These are phyloP conservation scores for Glareola pratincola DNA, from an alignment of 2,113 vertebrate genomes.

Conservation along the genomic window DNA sequence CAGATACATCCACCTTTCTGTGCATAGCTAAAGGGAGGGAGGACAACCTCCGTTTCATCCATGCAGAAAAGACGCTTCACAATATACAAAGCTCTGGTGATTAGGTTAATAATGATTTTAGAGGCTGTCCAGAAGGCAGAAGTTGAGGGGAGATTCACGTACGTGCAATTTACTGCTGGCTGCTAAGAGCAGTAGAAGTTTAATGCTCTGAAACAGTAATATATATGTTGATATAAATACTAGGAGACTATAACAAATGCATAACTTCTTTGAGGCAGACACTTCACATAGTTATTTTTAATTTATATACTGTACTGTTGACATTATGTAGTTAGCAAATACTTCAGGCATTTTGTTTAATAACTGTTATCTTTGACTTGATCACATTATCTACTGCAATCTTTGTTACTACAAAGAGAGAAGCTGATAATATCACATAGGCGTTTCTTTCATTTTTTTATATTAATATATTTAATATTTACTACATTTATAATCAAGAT, in stretches of 20 bases:
- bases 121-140: not conserved
- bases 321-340: not conserved
- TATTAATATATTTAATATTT: not conserved
- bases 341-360: not conserved
- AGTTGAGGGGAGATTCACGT: not conserved
- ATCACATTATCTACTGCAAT: not conserved
- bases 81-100: not conserved
- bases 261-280: not conserved
- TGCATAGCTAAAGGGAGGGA: not conserved
- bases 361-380: not conserved
- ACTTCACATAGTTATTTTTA: not conserved
- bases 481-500: not conserved
- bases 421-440: not conserved
- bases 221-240: not conserved
- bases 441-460: not conserved
- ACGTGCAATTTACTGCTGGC: fast-evolving
- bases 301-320: not conserved
- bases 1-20: not conserved
- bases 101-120: not conserved
- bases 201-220: not conserved
- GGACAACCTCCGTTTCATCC: not conserved
- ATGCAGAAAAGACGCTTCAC: not conserved
- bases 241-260: not conserved
- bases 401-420: not conserved
- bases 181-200: not conserved